Percentiles rank a stretch among this genome's conserved stretches.
These are phyloP conservation scores for Ophonus ardosiacus DNA, from an alignment of 2,888 invertebrate species.

Conservation along the genomic window DNA sequence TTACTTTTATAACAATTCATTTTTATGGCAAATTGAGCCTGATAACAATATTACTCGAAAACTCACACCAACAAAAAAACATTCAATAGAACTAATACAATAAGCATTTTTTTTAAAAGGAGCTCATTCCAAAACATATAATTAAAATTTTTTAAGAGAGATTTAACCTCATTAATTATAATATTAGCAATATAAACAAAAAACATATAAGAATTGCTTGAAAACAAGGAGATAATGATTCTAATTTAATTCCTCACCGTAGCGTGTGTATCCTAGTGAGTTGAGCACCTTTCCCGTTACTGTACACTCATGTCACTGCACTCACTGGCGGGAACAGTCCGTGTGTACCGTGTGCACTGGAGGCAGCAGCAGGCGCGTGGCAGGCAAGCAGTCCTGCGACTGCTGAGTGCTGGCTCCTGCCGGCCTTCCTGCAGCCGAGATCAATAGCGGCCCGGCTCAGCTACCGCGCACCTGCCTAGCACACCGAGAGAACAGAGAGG, in stretches of 20 bases:
- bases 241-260: background rate
- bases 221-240: too few species aligned
- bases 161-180: too few species aligned
- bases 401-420: conserved; percentile 72
- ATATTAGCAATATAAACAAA: too few species aligned
- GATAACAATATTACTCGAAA: too few species aligned
- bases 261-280: background rate
- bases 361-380: conserved; percentile 65
- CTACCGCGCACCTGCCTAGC: background rate
- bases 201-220: too few species aligned
- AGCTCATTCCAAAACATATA: too few species aligned
- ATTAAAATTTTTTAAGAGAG: too few species aligned
- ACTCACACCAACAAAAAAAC: too few species aligned
- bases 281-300: background rate
- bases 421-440: conserved; percentile 67
- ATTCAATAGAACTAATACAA: too few species aligned
- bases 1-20: too few species aligned
- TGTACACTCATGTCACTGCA: conserved; percentile 29
- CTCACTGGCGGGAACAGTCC: conserved; percentile 50
- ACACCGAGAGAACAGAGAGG: background rate
- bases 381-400: conserved; percentile 71
- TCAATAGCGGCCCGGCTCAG: background rate
- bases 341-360: background rate
- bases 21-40: too few species aligned
- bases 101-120: too few species aligned